Evolutionary conservation across 2,797 vertebrate genomes (phyloP).

Genomic region (Phaenicophaeus curvirostris): DNA sequence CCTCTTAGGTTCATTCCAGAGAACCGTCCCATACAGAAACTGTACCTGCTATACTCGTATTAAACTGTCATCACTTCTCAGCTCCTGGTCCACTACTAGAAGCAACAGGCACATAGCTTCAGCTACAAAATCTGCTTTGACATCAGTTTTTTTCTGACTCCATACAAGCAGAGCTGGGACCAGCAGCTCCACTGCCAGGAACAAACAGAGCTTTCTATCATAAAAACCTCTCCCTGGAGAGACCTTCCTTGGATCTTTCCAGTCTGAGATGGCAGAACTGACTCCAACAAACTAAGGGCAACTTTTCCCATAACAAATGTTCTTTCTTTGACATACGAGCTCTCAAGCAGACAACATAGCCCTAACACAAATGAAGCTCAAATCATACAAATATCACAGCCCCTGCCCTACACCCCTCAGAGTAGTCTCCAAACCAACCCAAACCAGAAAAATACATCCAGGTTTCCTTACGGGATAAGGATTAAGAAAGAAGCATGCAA

Average conservation of each 20-base stretch:
- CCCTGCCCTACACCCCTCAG: neutral
- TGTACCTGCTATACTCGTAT: neutral
- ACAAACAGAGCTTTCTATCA: neutral
- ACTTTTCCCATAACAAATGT: neutral
- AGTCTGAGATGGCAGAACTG: neutral
- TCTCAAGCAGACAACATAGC: rapidly evolving
- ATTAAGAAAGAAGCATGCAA: neutral
- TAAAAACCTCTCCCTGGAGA: neutral
- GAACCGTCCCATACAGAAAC: neutral
- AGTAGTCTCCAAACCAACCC: neutral
- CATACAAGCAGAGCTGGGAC: neutral
- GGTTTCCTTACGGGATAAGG: neutral
- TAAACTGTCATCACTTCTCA: neutral
- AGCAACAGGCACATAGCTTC: rapidly evolving
- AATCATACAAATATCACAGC: neutral
- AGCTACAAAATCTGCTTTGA: neutral
- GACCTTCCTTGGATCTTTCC: neutral
- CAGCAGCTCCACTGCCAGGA: neutral
- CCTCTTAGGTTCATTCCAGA: neutral
- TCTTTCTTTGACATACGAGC: neutral
- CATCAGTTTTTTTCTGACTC: neutral
- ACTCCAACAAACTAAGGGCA: neutral
- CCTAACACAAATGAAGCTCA: neutral
- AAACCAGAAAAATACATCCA: neutral
- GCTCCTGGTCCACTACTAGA: neutral